A percentile compares a stretch with the other conserved stretches of the same genome.
Conservation (phyloP, 1,140 invertebrate species). For the Drosophila lacteicornis region DNA sequence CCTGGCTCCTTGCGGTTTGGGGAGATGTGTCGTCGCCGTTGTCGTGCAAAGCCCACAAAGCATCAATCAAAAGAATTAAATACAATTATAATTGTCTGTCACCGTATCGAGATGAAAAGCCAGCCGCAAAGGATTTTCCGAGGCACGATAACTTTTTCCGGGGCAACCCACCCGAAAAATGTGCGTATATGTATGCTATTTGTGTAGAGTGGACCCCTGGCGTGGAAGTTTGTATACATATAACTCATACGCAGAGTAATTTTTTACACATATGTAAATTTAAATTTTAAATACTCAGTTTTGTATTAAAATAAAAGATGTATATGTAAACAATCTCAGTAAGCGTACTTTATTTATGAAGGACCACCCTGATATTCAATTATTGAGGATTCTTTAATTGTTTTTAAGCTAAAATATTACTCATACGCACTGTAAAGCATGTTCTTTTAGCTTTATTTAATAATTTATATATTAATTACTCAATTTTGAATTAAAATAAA, state of each 20-base stretch:
- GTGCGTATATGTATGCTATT: not conserved
- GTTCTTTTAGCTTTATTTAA: not conserved
- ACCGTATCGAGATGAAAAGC: conserved; percentile 55
- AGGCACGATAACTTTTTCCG: conserved; percentile 16
- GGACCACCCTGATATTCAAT: not conserved
- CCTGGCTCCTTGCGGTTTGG: conserved; percentile 1
- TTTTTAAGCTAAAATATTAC: not conserved
- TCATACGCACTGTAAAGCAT: not conserved
- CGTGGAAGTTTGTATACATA: not conserved
- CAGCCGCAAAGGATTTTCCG: conserved; percentile 43
- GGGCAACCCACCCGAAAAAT: not conserved
- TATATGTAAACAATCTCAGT: not conserved
- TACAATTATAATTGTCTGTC: conserved; percentile 66
- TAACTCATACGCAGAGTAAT: not conserved
- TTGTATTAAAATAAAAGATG: no score
- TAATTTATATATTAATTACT: no score
- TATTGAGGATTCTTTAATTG: no score
- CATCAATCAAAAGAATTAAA: conserved; percentile 62
- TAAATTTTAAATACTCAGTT: not conserved
- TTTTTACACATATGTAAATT: not conserved
- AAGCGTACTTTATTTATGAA: no score
- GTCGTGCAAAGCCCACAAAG: conserved; percentile 42
- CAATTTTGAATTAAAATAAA: no score
- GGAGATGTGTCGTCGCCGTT: not conserved
- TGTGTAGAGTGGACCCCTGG: not conserved